Evolutionary conservation across 2,888 invertebrate species (phyloP).

Genomic region (Dryococelus australis): DNA sequence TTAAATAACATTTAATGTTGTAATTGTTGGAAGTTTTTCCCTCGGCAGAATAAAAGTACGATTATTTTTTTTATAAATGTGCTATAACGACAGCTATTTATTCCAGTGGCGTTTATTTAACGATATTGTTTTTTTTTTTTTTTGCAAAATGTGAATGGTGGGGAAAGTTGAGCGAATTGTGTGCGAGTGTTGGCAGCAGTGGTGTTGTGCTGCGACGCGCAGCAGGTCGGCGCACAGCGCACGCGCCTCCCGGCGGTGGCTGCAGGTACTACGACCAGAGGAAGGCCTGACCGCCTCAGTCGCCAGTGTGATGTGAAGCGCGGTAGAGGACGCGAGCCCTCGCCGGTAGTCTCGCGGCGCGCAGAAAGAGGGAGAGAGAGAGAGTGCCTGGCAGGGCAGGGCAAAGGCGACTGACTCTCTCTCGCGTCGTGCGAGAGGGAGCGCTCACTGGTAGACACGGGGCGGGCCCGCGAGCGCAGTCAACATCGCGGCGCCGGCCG

Average conservation of each 20-base stretch:
- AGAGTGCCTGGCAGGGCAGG: too few relatives aligned
- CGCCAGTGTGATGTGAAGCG: not conserved
- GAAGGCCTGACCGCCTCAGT: not conserved
- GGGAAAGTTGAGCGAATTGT: not conserved
- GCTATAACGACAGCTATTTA: too few relatives aligned
- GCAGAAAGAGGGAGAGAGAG: not conserved
- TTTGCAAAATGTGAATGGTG: not conserved
- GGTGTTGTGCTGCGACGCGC: not conserved
- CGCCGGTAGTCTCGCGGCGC: not conserved
- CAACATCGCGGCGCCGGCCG: slow-evolving; percentile 41
- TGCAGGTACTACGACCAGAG: not conserved
- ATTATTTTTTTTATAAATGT: too few relatives aligned
- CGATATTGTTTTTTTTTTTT: too few relatives aligned
- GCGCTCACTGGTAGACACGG: not conserved
- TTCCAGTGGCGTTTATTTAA: too few relatives aligned
- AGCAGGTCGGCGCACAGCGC: not conserved
- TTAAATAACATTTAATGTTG: too few relatives aligned
- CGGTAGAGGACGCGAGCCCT: not conserved
- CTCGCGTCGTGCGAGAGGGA: not conserved
- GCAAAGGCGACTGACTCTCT: too few relatives aligned
- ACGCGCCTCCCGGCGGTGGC: not conserved
- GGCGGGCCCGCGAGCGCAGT: slow-evolving; percentile 12
- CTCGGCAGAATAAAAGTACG: too few relatives aligned
- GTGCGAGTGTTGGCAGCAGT: not conserved
- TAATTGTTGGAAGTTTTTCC: too few relatives aligned